These are phyloP conservation scores for Dasyornis broadbenti DNA, from an alignment of 2,113 vertebrate species.

Conservation along the genomic window DNA sequence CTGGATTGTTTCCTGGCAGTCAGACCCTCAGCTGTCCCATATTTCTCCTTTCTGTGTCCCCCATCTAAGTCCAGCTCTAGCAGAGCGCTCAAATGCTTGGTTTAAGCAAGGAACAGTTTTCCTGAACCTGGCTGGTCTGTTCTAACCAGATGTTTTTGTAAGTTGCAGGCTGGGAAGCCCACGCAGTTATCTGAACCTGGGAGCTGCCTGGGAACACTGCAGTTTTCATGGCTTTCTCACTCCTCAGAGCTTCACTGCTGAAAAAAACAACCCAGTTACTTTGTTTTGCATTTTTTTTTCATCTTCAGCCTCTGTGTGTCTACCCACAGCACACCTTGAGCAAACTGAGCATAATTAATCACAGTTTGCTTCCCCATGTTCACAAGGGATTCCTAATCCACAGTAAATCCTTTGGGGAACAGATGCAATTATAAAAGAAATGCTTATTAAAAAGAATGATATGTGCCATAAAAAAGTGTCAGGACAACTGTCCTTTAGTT, in stretches of 20 bases:
- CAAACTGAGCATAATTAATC: slow-evolving; percentile 19
- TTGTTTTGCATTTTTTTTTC: not conserved
- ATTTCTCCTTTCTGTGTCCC: not conserved
- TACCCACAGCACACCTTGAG: slow-evolving; percentile 12
- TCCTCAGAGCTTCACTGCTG: not conserved
- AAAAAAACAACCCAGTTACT: not conserved
- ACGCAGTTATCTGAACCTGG: rapidly evolving
- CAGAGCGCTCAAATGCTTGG: rapidly evolving
- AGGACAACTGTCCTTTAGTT: slow-evolving; percentile 30
- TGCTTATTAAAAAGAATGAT: slow-evolving; percentile 15
- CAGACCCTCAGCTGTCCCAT: not conserved
- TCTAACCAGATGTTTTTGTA: not conserved
- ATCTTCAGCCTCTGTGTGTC: not conserved
- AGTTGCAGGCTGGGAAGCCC: not conserved
- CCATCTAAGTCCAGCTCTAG: not conserved
- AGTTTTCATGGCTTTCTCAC: not conserved
- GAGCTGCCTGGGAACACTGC: no score
- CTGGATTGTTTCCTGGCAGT: not conserved
- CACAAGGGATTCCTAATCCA: not conserved
- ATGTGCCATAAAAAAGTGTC: slow-evolving; percentile 15
- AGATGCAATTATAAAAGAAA: slow-evolving; percentile 45
- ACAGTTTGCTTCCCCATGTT: not conserved
- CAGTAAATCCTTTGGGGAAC: slow-evolving; percentile 35
- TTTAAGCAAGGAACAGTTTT: not conserved
- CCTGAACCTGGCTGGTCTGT: not conserved